phyloP scores from a whole-genome alignment of 1,140 invertebrate genomes.

The Choristoneura fumiferana region DNA sequence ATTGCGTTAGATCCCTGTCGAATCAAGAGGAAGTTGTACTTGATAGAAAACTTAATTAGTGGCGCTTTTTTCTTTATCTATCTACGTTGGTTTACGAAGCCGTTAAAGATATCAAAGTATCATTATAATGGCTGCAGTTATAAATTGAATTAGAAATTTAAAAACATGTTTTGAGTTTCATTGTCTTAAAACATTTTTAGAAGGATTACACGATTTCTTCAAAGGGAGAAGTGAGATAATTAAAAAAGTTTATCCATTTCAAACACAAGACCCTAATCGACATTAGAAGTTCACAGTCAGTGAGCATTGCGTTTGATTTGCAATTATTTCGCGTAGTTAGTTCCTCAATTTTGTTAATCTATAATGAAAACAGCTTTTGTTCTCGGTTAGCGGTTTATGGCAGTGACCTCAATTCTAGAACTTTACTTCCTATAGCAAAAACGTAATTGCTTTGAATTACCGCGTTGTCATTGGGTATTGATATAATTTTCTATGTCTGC shows the following conservation, averaged over 20 bases:
- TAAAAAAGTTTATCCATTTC: slow-evolving; percentile 5
- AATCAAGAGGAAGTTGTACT: no score
- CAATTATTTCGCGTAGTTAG: slow-evolving; percentile 10
- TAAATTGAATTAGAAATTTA: no score
- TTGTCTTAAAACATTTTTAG: no score
- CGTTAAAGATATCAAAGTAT: no score
- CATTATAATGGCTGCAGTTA: no score
- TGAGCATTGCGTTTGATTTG: not conserved
- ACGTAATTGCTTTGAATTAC: not conserved
- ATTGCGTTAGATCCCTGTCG: no score
- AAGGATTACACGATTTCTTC: no score
- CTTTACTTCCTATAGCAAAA: not conserved
- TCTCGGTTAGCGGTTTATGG: not conserved
- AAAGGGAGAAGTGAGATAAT: not conserved
- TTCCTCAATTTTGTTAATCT: slow-evolving; percentile 4
- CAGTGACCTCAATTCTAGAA: not conserved
- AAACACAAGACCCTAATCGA: not conserved
- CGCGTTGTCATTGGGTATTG: not conserved
- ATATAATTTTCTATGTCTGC: no score
- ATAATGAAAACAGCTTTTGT: not conserved
- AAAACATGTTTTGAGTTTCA: no score
- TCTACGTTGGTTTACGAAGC: no score
- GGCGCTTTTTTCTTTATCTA: no score
- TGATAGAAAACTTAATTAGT: no score
- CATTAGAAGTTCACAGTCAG: not conserved